A percentile compares a stretch with the other conserved stretches of the same genome.
phyloP scores from a whole-genome alignment of 2,113 vertebrate species.

The Dicentrarchus labrax region DNA sequence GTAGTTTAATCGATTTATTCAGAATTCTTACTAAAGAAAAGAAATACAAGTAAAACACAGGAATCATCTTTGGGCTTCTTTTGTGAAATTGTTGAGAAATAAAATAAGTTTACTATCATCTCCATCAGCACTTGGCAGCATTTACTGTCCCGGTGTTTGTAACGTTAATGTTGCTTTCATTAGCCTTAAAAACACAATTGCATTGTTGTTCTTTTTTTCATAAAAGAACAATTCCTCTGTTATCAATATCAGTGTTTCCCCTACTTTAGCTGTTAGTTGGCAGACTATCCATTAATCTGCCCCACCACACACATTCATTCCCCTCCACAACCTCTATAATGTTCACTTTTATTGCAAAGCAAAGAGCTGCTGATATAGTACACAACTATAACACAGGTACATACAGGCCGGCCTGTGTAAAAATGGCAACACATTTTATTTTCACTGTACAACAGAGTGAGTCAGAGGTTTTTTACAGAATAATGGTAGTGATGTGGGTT shows the following conservation, averaged over 20 bases:
- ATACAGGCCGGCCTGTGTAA: not conserved
- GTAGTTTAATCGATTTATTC: not conserved
- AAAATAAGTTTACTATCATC: not conserved
- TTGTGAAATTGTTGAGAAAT: not conserved
- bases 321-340: too few relatives aligned
- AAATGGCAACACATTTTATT: not conserved
- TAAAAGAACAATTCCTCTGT: conserved; percentile 17
- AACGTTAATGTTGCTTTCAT: not conserved
- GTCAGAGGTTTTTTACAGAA: not conserved
- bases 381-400: not conserved
- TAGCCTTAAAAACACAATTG: not conserved
- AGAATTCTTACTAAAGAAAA: not conserved
- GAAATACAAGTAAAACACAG: not conserved
- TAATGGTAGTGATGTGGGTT: not conserved
- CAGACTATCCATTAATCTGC: not conserved
- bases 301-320: not conserved
- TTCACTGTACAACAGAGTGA: not conserved
- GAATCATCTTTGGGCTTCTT: not conserved
- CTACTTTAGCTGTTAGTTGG: not conserved
- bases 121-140: not conserved
- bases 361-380: not conserved
- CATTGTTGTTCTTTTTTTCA: not conserved
- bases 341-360: not conserved
- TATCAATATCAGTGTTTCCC: conserved; percentile 42
- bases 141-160: not conserved